Percentiles rank a stretch among this genome's conserved stretches.
Evolutionary conservation across 2,888 invertebrate species (phyloP).

Genomic region (Ectemnius lituratus): DNA sequence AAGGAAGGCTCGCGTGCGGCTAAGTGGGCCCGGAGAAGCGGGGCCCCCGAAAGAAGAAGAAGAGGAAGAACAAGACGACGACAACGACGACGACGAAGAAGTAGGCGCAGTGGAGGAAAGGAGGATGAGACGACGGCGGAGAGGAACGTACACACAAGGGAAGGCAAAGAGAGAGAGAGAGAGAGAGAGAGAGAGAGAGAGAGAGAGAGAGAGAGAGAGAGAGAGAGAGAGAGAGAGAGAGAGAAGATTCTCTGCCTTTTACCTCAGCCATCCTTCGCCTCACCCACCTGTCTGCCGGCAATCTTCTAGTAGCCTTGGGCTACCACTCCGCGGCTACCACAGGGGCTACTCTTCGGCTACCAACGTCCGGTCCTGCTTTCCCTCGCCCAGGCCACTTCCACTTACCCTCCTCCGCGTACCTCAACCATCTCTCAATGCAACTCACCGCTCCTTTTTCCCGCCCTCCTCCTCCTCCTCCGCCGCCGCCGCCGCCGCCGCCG

Average conservation of each 20-base stretch:
- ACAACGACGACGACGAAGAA: slow-evolving; percentile 49
- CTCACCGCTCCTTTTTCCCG: background rate
- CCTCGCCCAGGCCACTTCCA: slow-evolving; percentile 47
- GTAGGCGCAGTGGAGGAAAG: slow-evolving; percentile 36
- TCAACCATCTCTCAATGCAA: slow-evolving; percentile 29
- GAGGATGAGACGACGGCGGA: slow-evolving; percentile 34
- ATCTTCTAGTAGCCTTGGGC: slow-evolving; percentile 78
- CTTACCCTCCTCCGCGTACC: slow-evolving; percentile 54
- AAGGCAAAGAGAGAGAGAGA: no score
- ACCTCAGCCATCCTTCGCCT: slow-evolving; percentile 71
- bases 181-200: slow-evolving; percentile 30
- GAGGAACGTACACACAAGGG: slow-evolving; percentile 38
- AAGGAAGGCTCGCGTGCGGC: slow-evolving; percentile 74
- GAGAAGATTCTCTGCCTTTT: slow-evolving; percentile 62
- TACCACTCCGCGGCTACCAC: slow-evolving; percentile 76
- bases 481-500: no score
- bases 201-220: slow-evolving; percentile 30
- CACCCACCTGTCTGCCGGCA: slow-evolving; percentile 78
- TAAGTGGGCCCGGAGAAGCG: slow-evolving; percentile 72
- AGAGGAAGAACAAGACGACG: slow-evolving; percentile 40
- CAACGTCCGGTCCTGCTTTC: slow-evolving; percentile 70
- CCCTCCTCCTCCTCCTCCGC: background rate
- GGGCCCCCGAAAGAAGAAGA: slow-evolving; percentile 46
- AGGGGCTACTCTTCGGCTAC: slow-evolving; percentile 76
- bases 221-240: slow-evolving; percentile 8